These are phyloP conservation scores for Ctenopoma kingsleyae DNA, from an alignment of 2,797 vertebrate species.

Conservation along the genomic window DNA sequence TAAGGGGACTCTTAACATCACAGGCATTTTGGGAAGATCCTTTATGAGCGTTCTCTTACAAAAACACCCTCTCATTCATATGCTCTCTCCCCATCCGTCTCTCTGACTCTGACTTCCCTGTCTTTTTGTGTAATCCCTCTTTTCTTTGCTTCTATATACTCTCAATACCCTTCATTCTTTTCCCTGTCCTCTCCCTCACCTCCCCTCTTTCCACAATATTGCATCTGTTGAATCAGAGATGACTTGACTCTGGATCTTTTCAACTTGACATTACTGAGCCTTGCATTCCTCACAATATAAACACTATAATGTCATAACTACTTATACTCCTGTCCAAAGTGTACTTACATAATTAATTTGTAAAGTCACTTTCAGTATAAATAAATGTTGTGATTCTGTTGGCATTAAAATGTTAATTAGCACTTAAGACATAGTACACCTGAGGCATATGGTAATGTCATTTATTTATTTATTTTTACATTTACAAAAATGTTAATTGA, in stretches of 20 bases:
- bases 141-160: slow-evolving; percentile 18
- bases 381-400: slow-evolving; percentile 31
- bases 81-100: slow-evolving; percentile 64
- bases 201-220: slow-evolving; percentile 26
- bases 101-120: slow-evolving; percentile 23
- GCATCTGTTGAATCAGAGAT: slow-evolving; percentile 59
- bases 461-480: too few relatives aligned
- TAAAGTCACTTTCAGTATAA: slow-evolving; percentile 26
- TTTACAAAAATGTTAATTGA: too few relatives aligned
- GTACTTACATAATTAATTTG: slow-evolving; percentile 21
- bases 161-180: slow-evolving; percentile 29
- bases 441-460: too few relatives aligned
- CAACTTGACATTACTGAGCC: slow-evolving; percentile 27
- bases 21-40: slow-evolving; percentile 58
- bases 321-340: slow-evolving; percentile 1
- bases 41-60: slow-evolving; percentile 49
- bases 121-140: slow-evolving; percentile 27
- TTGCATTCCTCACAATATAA: slow-evolving; percentile 33
- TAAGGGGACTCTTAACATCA: slow-evolving; percentile 50
- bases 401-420: too few relatives aligned
- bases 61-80: slow-evolving; percentile 56
- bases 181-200: slow-evolving; percentile 53
- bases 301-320: slow-evolving; percentile 17
- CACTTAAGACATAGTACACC: too few relatives aligned
- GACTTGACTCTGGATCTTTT: slow-evolving; percentile 47